phyloP scores from a whole-genome alignment of 2,888 invertebrate genomes.

The Augochlorella aurata region DNA sequence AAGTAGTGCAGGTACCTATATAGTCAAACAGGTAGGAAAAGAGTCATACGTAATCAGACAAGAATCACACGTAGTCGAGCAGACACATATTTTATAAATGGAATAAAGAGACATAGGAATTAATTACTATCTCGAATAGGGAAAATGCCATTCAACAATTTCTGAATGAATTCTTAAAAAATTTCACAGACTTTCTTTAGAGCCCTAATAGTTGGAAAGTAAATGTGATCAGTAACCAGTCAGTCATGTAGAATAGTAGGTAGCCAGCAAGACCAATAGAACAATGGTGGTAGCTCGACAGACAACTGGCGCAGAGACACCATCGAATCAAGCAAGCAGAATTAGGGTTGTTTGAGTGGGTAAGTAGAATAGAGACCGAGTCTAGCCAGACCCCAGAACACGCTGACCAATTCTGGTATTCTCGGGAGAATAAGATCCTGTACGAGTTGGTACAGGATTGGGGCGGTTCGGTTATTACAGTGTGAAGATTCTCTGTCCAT shows the following conservation, averaged over 20 bases:
- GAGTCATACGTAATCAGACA: background rate
- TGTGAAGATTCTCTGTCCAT: background rate
- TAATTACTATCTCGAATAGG: background rate
- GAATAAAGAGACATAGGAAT: background rate
- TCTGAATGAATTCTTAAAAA: too few species aligned
- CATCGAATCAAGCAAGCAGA: slow-evolving; percentile 4
- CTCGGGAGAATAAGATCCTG: background rate
- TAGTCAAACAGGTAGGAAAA: background rate
- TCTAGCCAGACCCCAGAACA: slow-evolving; percentile 1
- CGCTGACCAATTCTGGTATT: slow-evolving; percentile 5
- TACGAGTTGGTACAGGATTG: background rate
- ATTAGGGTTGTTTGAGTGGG: background rate
- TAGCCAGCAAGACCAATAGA: background rate
- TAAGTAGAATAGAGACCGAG: slow-evolving; percentile 12
- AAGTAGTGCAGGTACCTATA: too few species aligned
- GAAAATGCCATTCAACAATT: too few species aligned
- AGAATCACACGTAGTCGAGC: too few species aligned
- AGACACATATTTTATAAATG: too few species aligned
- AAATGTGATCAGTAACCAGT: background rate
- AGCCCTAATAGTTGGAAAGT: background rate
- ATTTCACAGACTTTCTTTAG: too few species aligned
- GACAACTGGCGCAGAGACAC: slow-evolving; percentile 9
- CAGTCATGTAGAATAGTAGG: background rate
- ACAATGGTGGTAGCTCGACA: background rate
- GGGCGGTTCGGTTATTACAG: background rate